Evolutionary conservation across 2,113 vertebrate genomes (phyloP), one percentile per base, ranked within the genome.

Genomic region (Notarius lentiginosus): DNA sequence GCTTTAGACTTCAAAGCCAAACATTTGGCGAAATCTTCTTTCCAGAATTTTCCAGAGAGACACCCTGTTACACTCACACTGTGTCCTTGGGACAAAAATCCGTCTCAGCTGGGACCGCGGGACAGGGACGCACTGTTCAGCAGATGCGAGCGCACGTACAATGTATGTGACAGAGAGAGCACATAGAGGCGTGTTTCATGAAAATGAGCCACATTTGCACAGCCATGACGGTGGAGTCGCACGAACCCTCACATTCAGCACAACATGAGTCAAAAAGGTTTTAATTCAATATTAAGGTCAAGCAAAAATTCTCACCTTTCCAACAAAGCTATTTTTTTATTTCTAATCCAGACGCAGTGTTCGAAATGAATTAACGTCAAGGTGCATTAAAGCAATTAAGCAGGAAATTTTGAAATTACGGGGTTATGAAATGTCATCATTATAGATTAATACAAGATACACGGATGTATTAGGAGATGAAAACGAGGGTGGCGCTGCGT

Each of bases 1-100:
- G 87, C 88, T 89, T 87, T 89, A 66, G 65, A 91, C 90, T 90
- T 92, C 89, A 92, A 90, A 90, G 91, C 60, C 79, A 18, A 90
- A 89, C 41, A 73, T 86, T 91, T 92, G 91, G 91, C 91, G 83
- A 77, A 88, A 91, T 83, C 90, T 86, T 89, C 77, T 84, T 88
- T 89, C 85, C 90, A 79, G 84, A 85, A 80, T 79, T 83, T 86
- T 90, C 83, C 75, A 63, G 82, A 65, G 88, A 82, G 84, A 79
- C n/a, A 7, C 18, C 60, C 58, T 22, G 84, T 76, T 77, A 72
- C 85, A 68, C 83, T 86, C 56, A 88, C 22, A 15, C 34, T 34
- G 27, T 87, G 87, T 88, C 89, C 85, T 91, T 90, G 89, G 87
- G 87, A 84, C 22, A 65, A 66, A 86, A 73, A 89, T 88, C 86